Evolutionary conservation across 1,140 invertebrate genomes (phyloP).

Genomic region (Pachyrhynchus sulphureomaculatus): DNA sequence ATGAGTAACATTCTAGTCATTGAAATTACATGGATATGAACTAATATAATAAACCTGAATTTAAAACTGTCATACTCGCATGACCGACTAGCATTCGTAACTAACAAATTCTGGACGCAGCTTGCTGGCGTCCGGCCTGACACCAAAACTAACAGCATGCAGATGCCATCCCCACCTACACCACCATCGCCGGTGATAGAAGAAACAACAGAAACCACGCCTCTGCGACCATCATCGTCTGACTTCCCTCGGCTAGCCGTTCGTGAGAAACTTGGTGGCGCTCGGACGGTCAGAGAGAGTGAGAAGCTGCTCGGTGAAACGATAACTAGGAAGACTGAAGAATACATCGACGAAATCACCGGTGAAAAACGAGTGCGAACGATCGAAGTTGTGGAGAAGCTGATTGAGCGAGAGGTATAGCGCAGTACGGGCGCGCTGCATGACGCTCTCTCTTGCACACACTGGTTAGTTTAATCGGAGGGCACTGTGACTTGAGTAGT

Average conservation of each 20-base stretch:
- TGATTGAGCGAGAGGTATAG: constrained; percentile 91
- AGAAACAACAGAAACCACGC: neutral
- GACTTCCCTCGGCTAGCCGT: constrained; percentile 82
- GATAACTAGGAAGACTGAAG: constrained; percentile 81
- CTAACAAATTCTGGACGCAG: constrained; percentile 30
- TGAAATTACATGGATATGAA: neutral
- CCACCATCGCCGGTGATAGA: neutral
- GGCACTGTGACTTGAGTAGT: constrained; percentile 12
- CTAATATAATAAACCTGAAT: neutral
- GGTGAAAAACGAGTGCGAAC: constrained; percentile 84
- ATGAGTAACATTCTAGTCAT: constrained; percentile 15
- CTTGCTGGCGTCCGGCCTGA: constrained; percentile 11
- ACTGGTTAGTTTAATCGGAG: constrained; percentile 36
- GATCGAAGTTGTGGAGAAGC: constrained; percentile 90
- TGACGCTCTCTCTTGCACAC: constrained; percentile 32
- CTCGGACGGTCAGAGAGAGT: constrained; percentile 79
- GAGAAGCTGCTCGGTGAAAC: constrained; percentile 87
- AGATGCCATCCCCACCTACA: constrained; percentile 13
- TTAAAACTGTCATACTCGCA: neutral
- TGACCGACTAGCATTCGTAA: constrained; percentile 4
- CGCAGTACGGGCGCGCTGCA: constrained; percentile 36
- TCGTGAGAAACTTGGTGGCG: constrained; percentile 76
- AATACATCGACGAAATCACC: constrained; percentile 81
- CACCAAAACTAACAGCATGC: constrained; percentile 33
- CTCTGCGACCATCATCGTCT: constrained; percentile 60